Evolutionary conservation across 2,113 vertebrate species (phyloP), one percentile per base, ranked within the genome.

Genomic region (Colossoma macropomum): DNA sequence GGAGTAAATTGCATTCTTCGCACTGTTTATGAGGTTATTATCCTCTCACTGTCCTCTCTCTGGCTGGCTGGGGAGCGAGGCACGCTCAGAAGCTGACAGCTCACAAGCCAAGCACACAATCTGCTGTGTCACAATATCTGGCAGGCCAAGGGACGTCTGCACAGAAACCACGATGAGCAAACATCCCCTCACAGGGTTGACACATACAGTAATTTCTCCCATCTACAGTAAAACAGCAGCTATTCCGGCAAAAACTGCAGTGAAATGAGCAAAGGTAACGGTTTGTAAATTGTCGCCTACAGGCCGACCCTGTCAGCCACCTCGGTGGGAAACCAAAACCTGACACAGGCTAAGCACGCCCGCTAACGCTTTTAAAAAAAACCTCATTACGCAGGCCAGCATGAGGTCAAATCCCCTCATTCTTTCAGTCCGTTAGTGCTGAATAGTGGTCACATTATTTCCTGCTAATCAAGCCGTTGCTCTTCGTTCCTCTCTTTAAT

Each of bases 11-110:
- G 83, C 89, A 86, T 89, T 84, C 54, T 85, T 84, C 48, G 28
- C 60, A n/a, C 56, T 56, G 75, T 92, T 90, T 89, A 88, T 88
- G 84, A 83, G 77, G 87, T 89, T 89, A 91, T 82, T 87, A 89
- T 91, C 79, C 82, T 86, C 83, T 88, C 77, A 82, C 86, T 86
- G 85, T 86, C 88, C 79, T 59, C 60, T 45, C 27, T 3, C 21
- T 68, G 28, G 16, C 30, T 27, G 32, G 28, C 41, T 54, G 59
- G 13, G 15, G 28, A 89, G 50, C 65, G 45, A 76, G 54, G 72
- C 74, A 48, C 15, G 34, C 21, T 28, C 74, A 45, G 32, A 52
- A 85, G 41, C 41, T 21, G 66, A 69, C 50, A 76, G 48, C 13
- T n/a, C 63, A 52, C 15, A 79, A 54, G 63, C n/a, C 66, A 59